Base-by-base conservation (phyloP, 2,888 invertebrate genomes). In the Cantharis flavilabris region DNA sequence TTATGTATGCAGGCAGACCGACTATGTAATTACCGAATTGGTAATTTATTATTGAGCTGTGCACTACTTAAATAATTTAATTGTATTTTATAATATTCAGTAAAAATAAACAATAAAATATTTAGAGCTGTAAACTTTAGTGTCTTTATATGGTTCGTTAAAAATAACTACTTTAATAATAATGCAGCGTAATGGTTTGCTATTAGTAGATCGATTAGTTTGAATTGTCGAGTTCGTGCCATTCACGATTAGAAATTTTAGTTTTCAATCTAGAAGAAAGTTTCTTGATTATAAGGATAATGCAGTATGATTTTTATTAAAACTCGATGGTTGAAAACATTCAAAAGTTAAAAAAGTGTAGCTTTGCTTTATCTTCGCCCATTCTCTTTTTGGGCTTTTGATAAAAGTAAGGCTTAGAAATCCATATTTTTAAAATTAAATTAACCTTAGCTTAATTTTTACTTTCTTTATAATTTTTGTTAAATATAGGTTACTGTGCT, bases 231-330 rank as follows among this genome's bases (percentile, higher is more conserved):
- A 26, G 26, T 23, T 67, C 65, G 65, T 67, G 65, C n/a, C 65
- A 67, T 67, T 67, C 20, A 67, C 65, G 65, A 67, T 67, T 67
- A 67, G 65, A 67, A 67, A 67, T n/a, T 67, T 23, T 67, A 23
- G 26, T 67, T 23, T 9, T 11, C 65, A 18, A 67, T 23, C 26
- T 23, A 67, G 65, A 67, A 67, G 65, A 67, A 67, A 67, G 65
- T 67, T 67, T 20, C 65, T 67, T 14, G 26, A 23, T 26, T 67
- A 20, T 49, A 49, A 49, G 49, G 49, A 49, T 49, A 49, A 49
- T 49, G 49, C 49, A 49, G n/a, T 49, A 20, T 20, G 20, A 2
- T 20, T 20, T 20, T 20, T 20, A 20, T 20, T 20, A 20, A 20
- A 20, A 20, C 3, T 20, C 20, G 3, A 20, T 20, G 3, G 20